These are phyloP conservation scores for Molothrus aeneus DNA, from an alignment of 2,797 vertebrate genomes.

Conservation along the genomic window DNA sequence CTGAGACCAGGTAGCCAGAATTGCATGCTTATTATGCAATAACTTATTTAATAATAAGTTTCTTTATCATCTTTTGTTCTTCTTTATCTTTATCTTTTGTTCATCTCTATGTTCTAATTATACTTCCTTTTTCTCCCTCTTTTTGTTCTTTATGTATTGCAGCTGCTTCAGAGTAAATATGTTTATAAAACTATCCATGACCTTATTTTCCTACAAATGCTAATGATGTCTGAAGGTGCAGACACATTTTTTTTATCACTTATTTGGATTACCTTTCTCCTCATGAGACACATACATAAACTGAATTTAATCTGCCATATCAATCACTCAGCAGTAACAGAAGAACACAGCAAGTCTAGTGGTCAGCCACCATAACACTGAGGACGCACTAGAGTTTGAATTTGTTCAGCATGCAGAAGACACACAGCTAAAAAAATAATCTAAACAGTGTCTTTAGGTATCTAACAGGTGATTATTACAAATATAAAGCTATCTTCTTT, in stretches of 20 bases:
- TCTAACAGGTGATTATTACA: neutral
- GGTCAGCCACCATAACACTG: neutral
- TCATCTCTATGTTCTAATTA: neutral
- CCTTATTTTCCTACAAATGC: neutral
- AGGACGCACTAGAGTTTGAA: neutral
- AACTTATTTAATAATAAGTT: neutral
- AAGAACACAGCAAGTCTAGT: neutral
- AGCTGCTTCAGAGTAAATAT: neutral
- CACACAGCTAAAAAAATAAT: neutral
- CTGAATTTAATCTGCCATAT: neutral
- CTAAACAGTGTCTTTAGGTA: neutral
- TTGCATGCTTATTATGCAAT: neutral
- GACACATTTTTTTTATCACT: neutral
- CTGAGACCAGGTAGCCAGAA: neutral
- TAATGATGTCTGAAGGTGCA: neutral
- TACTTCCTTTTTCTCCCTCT: rapidly evolving
- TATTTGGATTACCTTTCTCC: neutral
- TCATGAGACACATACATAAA: neutral
- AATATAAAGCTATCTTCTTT: neutral
- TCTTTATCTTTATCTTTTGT: too few relatives aligned
- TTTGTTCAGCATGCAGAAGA: neutral
- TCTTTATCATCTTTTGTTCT: neutral
- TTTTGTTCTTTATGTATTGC: neutral
- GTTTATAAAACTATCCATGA: neutral
- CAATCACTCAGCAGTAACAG: neutral